A percentile compares a stretch with the other conserved stretches of the same genome.
Conservation (phyloP, 2,888 invertebrate genomes). For the Empis stercorea region DNA sequence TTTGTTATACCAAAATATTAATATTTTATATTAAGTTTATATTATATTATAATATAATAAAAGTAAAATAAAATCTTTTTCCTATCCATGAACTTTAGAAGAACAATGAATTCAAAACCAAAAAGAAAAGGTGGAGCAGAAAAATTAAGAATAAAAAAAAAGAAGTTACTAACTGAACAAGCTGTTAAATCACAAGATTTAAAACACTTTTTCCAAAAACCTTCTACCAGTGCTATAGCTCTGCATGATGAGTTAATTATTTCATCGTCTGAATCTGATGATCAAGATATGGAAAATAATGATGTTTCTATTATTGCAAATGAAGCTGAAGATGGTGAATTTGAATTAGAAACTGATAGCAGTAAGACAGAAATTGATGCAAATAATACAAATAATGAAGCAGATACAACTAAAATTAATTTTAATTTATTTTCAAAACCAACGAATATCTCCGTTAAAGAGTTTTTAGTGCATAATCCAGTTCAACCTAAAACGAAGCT, state of each 20-base stretch:
- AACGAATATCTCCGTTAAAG: not conserved
- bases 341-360: not conserved
- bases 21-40: not conserved
- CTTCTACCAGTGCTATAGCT: conserved; percentile 3
- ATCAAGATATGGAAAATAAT: conserved; percentile 2
- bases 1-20: not conserved
- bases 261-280: conserved; percentile 3
- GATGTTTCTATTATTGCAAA: not conserved
- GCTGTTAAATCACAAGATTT: conserved; percentile 2
- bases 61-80: not conserved
- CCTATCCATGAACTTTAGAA: not conserved
- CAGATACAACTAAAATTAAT: not conserved
- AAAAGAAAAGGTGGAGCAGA: conserved; percentile 5
- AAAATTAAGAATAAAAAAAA: conserved; percentile 3
- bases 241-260: conserved; percentile 2
- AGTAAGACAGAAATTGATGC: not conserved
- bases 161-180: conserved; percentile 1
- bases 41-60: not conserved
- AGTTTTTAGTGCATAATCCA: not conserved
- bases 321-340: not conserved
- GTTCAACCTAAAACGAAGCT: not conserved
- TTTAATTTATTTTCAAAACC: conserved; percentile 1
- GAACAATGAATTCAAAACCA: conserved; percentile 2
- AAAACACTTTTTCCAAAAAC: conserved; percentile 2
- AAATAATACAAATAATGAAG: not conserved